Percentiles rank a stretch among this genome's conserved stretches.
These are phyloP conservation scores for Danio choprae DNA, from an alignment of 2,797 vertebrate species.

Conservation along the genomic window DNA sequence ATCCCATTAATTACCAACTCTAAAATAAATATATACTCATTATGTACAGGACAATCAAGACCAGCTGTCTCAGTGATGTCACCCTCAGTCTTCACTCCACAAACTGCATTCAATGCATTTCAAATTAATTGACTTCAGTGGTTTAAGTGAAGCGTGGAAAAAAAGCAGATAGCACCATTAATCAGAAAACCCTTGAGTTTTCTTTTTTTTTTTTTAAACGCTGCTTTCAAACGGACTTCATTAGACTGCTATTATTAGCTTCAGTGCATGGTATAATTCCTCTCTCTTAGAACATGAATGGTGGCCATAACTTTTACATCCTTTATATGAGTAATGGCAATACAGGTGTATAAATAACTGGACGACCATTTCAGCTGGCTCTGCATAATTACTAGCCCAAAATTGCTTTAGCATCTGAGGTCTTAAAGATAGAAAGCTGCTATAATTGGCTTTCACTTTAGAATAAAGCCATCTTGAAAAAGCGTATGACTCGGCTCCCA, in stretches of 20 bases:
- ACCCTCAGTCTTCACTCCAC: conserved; percentile 10
- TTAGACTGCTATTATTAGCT: neutral
- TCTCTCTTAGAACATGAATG: neutral
- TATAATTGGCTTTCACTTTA: conserved; percentile 23
- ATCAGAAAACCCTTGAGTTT: conserved; percentile 19
- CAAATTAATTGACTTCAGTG: conserved; percentile 12
- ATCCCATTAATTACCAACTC: neutral
- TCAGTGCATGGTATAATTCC: neutral
- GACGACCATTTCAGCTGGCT: conserved; percentile 6
- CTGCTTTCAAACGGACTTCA: neutral
- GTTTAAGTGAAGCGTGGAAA: conserved; percentile 7
- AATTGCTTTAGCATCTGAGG: conserved; percentile 27
- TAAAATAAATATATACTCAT: neutral
- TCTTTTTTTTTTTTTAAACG: neutral
- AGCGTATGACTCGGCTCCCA: conserved; percentile 8
- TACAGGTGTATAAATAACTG: conserved; percentile 12
- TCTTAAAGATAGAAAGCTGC: conserved; percentile 12
- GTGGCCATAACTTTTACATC: neutral
- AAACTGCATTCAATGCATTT: conserved; percentile 5
- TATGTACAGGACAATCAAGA: neutral
- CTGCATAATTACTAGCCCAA: conserved; percentile 28
- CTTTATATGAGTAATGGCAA: neutral
- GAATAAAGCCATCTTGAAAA: conserved; percentile 4
- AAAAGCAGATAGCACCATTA: neutral
- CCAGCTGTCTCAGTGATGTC: neutral